Percentiles rank a stretch among this genome's conserved stretches.
phyloP scores from a whole-genome alignment of 2,797 vertebrate species.

The Neostethus bicornis region DNA sequence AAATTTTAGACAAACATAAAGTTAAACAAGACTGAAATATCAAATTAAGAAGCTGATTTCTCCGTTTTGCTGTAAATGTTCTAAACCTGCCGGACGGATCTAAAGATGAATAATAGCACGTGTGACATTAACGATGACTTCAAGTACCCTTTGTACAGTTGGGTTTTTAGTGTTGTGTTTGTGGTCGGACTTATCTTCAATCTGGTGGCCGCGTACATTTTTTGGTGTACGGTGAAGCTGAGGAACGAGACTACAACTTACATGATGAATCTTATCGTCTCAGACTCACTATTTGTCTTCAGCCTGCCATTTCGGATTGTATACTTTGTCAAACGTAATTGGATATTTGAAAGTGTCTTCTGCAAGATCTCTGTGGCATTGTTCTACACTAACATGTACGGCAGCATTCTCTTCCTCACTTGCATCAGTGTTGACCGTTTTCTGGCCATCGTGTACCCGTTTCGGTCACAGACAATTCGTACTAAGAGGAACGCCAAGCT shows the following conservation, averaged over 20 bases:
- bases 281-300: conserved; percentile 93
- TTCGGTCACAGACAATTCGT: conserved; percentile 86
- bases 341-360: conserved; percentile 87
- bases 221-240: conserved; percentile 86
- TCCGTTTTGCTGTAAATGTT: not conserved
- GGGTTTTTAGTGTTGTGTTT: conserved; percentile 91
- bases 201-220: conserved; percentile 90
- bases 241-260: conserved; percentile 95
- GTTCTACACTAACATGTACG: conserved; percentile 97
- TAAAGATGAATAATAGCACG: conserved; percentile 58
- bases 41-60: conserved; percentile 3
- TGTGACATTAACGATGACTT: conserved; percentile 88
- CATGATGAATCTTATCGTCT: conserved; percentile 94
- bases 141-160: conserved; percentile 90
- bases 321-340: conserved; percentile 87
- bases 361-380: conserved; percentile 92
- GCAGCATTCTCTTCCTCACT: conserved; percentile 96
- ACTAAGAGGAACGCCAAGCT: conserved; percentile 90
- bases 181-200: conserved; percentile 90
- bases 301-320: conserved; percentile 93
- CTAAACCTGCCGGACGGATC: conserved; percentile 3
- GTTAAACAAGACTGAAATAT: conserved; percentile 4
- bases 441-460: conserved; percentile 94
- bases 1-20: not conserved
- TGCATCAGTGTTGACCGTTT: conserved; percentile 96